Conservation (phyloP, 1,140 invertebrate genomes). For the Trachymyrmex septentrionalis region DNA sequence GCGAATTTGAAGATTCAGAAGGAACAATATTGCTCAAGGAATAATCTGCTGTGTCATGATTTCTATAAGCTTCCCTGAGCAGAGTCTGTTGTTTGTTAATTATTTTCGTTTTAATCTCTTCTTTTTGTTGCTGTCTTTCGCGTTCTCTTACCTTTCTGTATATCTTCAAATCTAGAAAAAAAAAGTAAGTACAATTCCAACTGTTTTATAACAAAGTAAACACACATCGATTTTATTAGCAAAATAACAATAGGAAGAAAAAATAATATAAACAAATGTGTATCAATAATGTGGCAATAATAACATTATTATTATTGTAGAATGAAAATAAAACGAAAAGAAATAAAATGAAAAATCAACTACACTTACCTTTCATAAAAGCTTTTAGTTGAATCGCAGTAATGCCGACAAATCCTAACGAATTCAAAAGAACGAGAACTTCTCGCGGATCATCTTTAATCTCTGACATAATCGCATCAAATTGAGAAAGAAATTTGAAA, state of each 20-base stretch:
- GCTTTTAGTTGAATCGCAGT: conserved; percentile 83
- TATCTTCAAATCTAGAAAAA: conserved; percentile 81
- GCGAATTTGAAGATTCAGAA: conserved; percentile 60
- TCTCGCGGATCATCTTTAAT: conserved; percentile 82
- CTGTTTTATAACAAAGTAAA: conserved; percentile 26
- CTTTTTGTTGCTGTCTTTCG: conserved; percentile 79
- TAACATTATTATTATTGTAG: neutral
- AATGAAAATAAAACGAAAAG: neutral
- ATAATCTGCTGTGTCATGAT: conserved; percentile 45
- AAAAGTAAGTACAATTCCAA: conserved; percentile 33
- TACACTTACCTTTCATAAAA: conserved; percentile 84
- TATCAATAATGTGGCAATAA: neutral
- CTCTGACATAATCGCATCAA: conserved; percentile 46
- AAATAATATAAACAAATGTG: neutral
- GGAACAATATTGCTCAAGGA: conserved; percentile 39
- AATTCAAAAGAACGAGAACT: conserved; percentile 83
- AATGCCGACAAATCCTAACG: conserved; percentile 83
- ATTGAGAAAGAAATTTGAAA: conserved; percentile 23
- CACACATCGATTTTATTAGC: neutral
- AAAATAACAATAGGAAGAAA: neutral
- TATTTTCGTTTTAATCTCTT: conserved; percentile 80
- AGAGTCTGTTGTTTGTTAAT: conserved; percentile 74
- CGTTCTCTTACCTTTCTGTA: conserved; percentile 82
- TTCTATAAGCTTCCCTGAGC: conserved; percentile 71
- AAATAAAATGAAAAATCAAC: conserved; percentile 32